Base-by-base conservation (phyloP, 2,888 invertebrate genomes). In the Volucella zonaria region DNA sequence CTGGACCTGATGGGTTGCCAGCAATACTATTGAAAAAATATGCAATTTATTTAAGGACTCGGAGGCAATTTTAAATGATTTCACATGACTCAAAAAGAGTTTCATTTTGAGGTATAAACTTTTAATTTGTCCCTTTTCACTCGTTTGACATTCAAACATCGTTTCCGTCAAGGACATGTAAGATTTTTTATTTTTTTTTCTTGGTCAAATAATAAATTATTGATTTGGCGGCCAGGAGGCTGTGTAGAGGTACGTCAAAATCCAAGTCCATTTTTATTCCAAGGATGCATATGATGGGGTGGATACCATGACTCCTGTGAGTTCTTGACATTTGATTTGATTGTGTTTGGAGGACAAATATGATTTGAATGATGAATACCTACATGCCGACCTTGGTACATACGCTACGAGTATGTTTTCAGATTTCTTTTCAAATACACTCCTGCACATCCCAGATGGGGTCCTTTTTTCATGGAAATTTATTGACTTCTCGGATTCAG, bases 301-400 rank as follows among this genome's bases (percentile, higher is more conserved):
- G 6, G 45, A 66, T 62, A 54, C 59, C 43, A 14, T 42, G 15
- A 52, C 70, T 73, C 47, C 49, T 31, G 47, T 70, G 64, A 75
- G 59, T 61, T 79, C 75, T 75, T 75, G 79, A 70, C 75, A 79
- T 79, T 56, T 83, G 83, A 79, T 83, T 83, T 79, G 79, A 83
- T 81, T 83, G 67, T 70, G 75, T 66, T 74, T 52, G 70, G 11
- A 75, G 64, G 59, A 58, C 64, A 66, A 64, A 75, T 70, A 70
- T 64, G 76, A 67, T 76, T 76, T 68, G 43, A 40, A 54, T 61
- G 70, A 56, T 62, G 31, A 6, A 40, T 23, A 43, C 2, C 8
- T 40, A 56, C 23, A 47, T 31, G 31, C 31, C 4, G 31, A 31
- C 31, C 6, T 31, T 31, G 58, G 70, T 73, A 67, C 66, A 74